phyloP scores from a whole-genome alignment of 2,888 invertebrate species.

The Aspidiotus destructor region DNA sequence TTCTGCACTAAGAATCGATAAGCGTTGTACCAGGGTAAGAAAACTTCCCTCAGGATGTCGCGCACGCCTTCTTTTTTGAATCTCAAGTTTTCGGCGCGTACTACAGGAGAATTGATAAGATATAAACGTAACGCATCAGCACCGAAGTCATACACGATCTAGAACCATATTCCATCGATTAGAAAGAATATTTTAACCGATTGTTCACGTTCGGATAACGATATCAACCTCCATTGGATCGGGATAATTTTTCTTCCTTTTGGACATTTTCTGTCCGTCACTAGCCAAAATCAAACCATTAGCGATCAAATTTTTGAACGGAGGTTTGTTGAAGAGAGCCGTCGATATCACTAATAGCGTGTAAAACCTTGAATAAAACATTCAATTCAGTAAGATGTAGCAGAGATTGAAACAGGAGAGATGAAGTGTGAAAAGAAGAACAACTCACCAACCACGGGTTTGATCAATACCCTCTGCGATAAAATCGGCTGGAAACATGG shows the following conservation, averaged over 20 bases:
- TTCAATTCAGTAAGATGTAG: neutral
- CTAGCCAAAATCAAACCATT: constrained; percentile 92
- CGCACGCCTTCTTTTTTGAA: constrained; percentile 97
- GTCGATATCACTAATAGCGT: constrained; percentile 95
- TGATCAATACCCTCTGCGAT: constrained; percentile 99
- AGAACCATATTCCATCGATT: neutral
- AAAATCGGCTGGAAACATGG: constrained; percentile 94
- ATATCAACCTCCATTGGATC: constrained; percentile 68
- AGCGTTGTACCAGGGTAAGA: constrained; percentile 93
- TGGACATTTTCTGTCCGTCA: constrained; percentile 99
- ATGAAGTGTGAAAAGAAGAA: neutral
- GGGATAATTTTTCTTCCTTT: constrained; percentile 96
- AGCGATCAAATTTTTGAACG: constrained; percentile 94
- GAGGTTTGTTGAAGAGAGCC: constrained; percentile 87
- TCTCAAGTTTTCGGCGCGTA: constrained; percentile 87
- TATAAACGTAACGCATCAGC: constrained; percentile 94
- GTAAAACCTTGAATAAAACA: constrained; percentile 57
- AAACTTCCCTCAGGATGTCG: constrained; percentile 93
- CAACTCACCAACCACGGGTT: constrained; percentile 75
- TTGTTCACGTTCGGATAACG: no score
- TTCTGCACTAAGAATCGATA: constrained; percentile 91
- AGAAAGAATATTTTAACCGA: neutral
- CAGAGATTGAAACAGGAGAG: neutral
- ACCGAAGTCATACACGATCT: constrained; percentile 78
- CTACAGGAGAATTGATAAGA: constrained; percentile 95